These are phyloP conservation scores for Microplitis demolitor DNA, from an alignment of 1,140 invertebrate genomes.

Conservation along the genomic window DNA sequence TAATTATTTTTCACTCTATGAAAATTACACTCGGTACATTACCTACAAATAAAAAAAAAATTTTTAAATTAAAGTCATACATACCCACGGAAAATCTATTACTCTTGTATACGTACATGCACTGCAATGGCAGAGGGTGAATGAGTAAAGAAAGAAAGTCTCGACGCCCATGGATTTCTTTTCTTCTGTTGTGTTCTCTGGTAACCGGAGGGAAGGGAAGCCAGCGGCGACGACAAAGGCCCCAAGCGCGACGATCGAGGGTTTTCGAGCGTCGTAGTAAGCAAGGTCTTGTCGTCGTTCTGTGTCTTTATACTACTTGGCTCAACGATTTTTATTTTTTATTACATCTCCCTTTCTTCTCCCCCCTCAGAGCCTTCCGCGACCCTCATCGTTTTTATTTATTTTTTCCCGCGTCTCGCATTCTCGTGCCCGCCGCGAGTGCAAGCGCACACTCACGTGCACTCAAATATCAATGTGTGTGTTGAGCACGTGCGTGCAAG, in stretches of 20 bases:
- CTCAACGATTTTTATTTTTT: not conserved
- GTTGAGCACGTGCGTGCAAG: slow-evolving; percentile 11
- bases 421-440: not conserved
- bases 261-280: not conserved
- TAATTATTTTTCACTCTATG: too few species aligned
- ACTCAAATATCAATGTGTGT: not conserved
- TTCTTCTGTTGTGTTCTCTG: not conserved
- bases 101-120: too few species aligned
- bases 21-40: too few species aligned
- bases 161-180: slow-evolving; percentile 18
- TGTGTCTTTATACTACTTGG: too few species aligned
- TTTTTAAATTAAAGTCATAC: too few species aligned
- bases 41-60: too few species aligned
- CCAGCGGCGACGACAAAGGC: not conserved
- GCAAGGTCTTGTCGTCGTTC: not conserved
- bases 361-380: too few species aligned
- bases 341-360: slow-evolving; percentile 1
- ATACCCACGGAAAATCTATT: too few species aligned
- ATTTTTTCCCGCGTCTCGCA: not conserved
- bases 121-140: not conserved
- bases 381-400: not conserved
- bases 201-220: not conserved
- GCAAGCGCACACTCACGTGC: slow-evolving; percentile 9
- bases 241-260: not conserved
- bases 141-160: not conserved